phyloP scores from a whole-genome alignment of 2,888 invertebrate genomes.

The Dexiosoma caninum region DNA sequence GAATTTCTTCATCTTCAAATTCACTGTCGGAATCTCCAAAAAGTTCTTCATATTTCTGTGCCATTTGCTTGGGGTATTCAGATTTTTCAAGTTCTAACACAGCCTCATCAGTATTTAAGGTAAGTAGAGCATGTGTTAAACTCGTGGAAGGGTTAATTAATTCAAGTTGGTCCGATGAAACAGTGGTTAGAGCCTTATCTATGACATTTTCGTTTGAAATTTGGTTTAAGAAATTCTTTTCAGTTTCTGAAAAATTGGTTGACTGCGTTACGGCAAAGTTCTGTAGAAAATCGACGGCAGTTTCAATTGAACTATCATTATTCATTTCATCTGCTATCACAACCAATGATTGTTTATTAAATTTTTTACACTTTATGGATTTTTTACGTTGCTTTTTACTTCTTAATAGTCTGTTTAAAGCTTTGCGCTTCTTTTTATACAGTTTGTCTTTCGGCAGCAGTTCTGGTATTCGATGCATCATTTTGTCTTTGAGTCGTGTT shows the following conservation, averaged over 20 bases:
- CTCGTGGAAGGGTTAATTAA: not conserved
- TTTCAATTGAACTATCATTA: constrained; percentile 12
- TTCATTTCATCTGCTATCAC: not conserved
- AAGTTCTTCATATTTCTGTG: constrained; percentile 26
- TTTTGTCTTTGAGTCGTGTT: constrained; percentile 9
- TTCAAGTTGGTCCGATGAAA: not conserved
- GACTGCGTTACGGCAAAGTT: not conserved
- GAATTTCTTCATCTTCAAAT: not conserved
- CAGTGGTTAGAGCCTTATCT: not conserved
- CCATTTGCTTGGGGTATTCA: not conserved
- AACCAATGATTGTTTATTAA: not conserved
- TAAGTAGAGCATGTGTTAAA: not conserved
- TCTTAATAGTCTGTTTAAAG: constrained; percentile 44
- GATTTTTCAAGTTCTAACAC: not conserved
- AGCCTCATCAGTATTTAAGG: not conserved
- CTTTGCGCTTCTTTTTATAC: constrained; percentile 44
- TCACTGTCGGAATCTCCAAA: constrained; percentile 56
- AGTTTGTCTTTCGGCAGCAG: constrained; percentile 52
- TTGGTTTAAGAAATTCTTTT: constrained; percentile 8
- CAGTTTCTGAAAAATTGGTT: constrained; percentile 1
- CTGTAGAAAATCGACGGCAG: constrained; percentile 50
- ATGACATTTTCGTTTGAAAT: not conserved
- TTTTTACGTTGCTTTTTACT: constrained; percentile 6
- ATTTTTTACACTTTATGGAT: constrained; percentile 12
- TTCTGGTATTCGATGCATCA: constrained; percentile 59